phyloP scores from a whole-genome alignment of 2,888 invertebrate genomes.

The Netelia virgata region DNA sequence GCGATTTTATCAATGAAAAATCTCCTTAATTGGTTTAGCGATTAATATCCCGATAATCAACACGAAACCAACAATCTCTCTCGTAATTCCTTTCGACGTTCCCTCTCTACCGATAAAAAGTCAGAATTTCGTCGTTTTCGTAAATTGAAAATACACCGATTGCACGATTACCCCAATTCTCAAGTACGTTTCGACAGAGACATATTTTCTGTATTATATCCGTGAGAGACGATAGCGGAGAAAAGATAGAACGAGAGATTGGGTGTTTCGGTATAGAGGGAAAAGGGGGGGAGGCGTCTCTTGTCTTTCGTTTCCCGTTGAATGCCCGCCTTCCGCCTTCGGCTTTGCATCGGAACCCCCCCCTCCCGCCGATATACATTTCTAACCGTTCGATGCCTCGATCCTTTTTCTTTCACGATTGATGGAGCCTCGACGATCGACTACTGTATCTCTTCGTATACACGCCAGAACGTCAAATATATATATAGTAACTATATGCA shows the following conservation, averaged over 20 bases:
- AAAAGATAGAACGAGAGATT: slow-evolving; percentile 2
- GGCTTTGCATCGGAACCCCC: slow-evolving; percentile 17
- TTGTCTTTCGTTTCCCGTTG: slow-evolving; percentile 48
- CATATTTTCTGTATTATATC: too few species aligned
- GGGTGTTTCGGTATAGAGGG: background rate
- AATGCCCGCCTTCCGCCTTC: slow-evolving; percentile 24
- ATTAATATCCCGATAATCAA: too few species aligned
- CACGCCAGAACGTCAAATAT: slow-evolving; percentile 30
- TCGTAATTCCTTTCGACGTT: too few species aligned
- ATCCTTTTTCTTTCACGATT: slow-evolving; percentile 35
- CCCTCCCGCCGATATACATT: background rate
- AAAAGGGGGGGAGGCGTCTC: slow-evolving; percentile 26
- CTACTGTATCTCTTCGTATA: slow-evolving; percentile 12
- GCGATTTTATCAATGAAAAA: too few species aligned
- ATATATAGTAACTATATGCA: slow-evolving; percentile 6
- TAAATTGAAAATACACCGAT: too few species aligned
- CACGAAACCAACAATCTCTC: too few species aligned
- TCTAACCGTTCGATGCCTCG: background rate
- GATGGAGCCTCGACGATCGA: slow-evolving; percentile 46
- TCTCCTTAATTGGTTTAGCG: too few species aligned
- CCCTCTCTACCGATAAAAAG: too few species aligned
- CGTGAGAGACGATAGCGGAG: background rate
- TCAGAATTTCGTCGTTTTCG: too few species aligned
- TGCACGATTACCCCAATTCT: too few species aligned
- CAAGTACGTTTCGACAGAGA: too few species aligned